Conservation (phyloP, 1,140 invertebrate genomes). For the Nymphalis io region DNA sequence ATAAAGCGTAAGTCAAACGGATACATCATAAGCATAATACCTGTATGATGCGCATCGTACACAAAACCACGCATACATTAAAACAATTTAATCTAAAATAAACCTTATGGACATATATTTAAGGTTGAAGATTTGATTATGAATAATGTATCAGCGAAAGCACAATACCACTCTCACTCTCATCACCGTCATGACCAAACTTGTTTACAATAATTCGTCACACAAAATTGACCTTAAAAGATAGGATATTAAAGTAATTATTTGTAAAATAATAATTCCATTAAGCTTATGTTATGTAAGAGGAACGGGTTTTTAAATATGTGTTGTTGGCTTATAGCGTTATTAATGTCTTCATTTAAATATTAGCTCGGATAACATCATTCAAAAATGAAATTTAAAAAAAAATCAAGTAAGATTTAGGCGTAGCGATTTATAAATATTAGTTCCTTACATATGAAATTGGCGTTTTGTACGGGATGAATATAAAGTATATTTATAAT, state of each 20-base stretch:
- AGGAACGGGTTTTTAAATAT: conserved; percentile 14
- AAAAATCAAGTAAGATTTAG: no score
- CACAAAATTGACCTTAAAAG: conserved; percentile 9
- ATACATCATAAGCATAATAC: neutral
- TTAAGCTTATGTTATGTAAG: conserved; percentile 9
- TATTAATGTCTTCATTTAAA: conserved; percentile 17
- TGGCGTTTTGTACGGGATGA: no score
- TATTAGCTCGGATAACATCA: conserved; percentile 1
- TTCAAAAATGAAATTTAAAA: neutral
- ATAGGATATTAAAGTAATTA: neutral
- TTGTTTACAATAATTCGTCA: conserved; percentile 9
- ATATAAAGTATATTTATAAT: no score
- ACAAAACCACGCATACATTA: conserved; percentile 1
- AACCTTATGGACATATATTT: neutral
- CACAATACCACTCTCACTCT: conserved; percentile 31
- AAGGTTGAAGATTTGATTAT: neutral
- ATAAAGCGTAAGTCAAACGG: neutral
- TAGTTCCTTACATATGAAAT: no score
- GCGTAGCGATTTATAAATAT: no score
- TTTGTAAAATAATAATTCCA: neutral
- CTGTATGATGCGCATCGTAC: neutral
- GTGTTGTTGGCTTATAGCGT: neutral
- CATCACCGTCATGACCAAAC: conserved; percentile 16
- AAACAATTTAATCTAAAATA: conserved; percentile 4
- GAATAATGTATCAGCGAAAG: conserved; percentile 10